Base-by-base conservation (phyloP, 2,888 invertebrate genomes). In the Eustalomyia histrio region DNA sequence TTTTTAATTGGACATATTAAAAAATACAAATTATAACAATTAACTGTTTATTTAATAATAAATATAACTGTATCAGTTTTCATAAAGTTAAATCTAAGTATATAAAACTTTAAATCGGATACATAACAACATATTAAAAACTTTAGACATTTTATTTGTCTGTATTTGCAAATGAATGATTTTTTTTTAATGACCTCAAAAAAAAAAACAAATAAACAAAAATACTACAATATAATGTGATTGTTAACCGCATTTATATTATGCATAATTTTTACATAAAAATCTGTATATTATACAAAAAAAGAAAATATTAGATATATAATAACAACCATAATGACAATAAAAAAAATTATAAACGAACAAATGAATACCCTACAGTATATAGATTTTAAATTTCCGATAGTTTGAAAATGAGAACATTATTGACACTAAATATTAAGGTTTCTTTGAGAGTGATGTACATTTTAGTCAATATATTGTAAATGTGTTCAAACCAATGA, bases 161-260 rank as follows among this genome's bases (percentile, higher is more conserved):
- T 29, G 7, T 29, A 29, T 29, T 29, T 29, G 29, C 7, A 29
- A 29, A 14, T 47, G 43, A 47, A 47, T n/a, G 8, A 64, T 64
- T 57, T 57, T 64, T 57, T 57, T 73, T 47, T 57, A 73, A 60
- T 29, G 35, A 67, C 50, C 35, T 52, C 24, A 35, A 64, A 57
- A 47, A 64, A 64, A 2, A n/a, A 60, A 60, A 18, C 10, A 14
- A n/a, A 17, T 17, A 18, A 14, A 18, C 50, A 14, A 29, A 63
- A 18, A 65, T 39, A 60, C 50, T 33, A 39, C 0, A 60, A 60
- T 74, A 39, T 1, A 60, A 60, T 74, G 52, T 65, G 9, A 29
- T 64, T 65, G 16, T 69, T 63, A 73, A 79, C 78, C 78, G 67
- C 78, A 79, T 63, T 73, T 76, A 67, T 61, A 78, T 78, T 72